phyloP scores from a whole-genome alignment of 2,888 invertebrate species.

The Myathropa florea region DNA sequence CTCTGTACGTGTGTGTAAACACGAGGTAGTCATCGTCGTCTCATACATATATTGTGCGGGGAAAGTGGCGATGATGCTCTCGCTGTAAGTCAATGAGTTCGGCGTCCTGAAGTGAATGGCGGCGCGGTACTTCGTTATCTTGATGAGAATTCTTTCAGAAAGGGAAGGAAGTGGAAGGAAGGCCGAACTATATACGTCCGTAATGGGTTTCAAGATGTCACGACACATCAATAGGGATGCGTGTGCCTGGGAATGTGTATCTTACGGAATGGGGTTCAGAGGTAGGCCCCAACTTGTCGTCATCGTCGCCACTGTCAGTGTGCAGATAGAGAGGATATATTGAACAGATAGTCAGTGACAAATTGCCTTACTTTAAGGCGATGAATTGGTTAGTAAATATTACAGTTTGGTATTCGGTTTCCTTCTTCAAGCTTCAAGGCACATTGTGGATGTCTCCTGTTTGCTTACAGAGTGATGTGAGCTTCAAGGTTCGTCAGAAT shows the following conservation, averaged over 20 bases:
- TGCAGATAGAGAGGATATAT: conserved; percentile 10
- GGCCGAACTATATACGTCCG: conserved; percentile 35
- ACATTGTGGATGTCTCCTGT: no score
- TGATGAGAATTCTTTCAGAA: conserved; percentile 40
- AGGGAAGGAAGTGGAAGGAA: conserved; percentile 8
- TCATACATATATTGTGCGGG: neutral
- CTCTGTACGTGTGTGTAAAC: neutral
- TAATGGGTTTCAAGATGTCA: conserved; percentile 42
- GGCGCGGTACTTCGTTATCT: conserved; percentile 39
- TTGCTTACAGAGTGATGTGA: neutral
- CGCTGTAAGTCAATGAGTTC: conserved; percentile 17
- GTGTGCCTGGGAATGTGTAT: conserved; percentile 3
- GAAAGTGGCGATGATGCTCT: conserved; percentile 1
- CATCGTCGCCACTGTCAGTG: neutral
- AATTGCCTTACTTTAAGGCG: conserved; percentile 26
- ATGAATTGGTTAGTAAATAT: conserved; percentile 13
- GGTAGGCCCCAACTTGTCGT: neutral
- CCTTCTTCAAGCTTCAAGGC: neutral
- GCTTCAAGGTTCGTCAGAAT: neutral
- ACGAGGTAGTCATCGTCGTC: neutral
- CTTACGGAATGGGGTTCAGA: neutral
- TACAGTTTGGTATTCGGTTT: neutral
- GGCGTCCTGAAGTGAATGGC: conserved; percentile 33
- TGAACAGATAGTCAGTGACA: conserved; percentile 23
- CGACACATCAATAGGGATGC: conserved; percentile 18